A percentile compares a stretch with the other conserved stretches of the same genome.
phyloP scores from a whole-genome alignment of 2,888 invertebrate species.

The Resseliella maxima region DNA sequence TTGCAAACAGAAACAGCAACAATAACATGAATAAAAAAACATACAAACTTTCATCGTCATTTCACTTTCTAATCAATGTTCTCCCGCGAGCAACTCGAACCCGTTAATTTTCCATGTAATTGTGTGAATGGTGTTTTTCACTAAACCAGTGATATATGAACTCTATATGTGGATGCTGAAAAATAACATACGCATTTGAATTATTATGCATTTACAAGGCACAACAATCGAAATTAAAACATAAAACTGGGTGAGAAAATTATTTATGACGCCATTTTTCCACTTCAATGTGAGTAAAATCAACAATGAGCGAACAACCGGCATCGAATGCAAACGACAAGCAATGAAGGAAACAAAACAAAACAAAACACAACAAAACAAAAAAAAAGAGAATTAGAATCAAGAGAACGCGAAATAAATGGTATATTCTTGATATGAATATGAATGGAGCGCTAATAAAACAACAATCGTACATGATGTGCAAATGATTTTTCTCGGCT shows the following conservation, averaged over 20 bases:
- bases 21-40: no score
- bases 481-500: conserved; percentile 6
- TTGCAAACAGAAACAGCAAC: not conserved
- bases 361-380: no score
- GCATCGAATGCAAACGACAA: not conserved
- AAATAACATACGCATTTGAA: conserved; percentile 45
- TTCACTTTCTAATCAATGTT: conserved; percentile 46
- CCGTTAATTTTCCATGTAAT: conserved; percentile 49
- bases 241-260: conserved; percentile 53
- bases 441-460: conserved; percentile 53
- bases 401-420: conserved; percentile 20
- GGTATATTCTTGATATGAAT: conserved; percentile 51
- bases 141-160: conserved; percentile 29
- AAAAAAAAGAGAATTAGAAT: not conserved
- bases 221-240: conserved; percentile 53
- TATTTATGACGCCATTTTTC: conserved; percentile 51
- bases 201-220: conserved; percentile 22
- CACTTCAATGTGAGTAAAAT: conserved; percentile 50
- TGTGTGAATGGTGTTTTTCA: not conserved
- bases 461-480: conserved; percentile 48
- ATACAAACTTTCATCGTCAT: not conserved
- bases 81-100: not conserved
- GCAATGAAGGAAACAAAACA: not conserved
- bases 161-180: not conserved
- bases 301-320: not conserved